Evolutionary conservation across 2,888 invertebrate species (phyloP).

Genomic region (Amblyjoppa fuscipennis): DNA sequence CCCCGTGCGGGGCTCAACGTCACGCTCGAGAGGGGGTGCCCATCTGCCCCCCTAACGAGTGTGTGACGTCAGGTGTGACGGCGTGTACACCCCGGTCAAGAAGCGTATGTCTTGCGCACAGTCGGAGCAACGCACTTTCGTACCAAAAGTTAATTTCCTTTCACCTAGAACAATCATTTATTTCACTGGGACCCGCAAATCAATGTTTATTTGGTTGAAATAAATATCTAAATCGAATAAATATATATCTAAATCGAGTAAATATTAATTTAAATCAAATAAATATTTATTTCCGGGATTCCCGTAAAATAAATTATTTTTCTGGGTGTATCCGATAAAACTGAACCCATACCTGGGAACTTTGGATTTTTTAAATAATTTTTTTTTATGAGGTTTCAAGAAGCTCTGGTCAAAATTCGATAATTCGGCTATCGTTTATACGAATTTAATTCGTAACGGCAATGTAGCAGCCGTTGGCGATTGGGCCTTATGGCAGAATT

Average conservation of each 20-base stretch:
- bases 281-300: no score
- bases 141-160: conserved; percentile 33
- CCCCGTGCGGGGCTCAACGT: conserved; percentile 76
- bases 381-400: background rate
- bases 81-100: conserved; percentile 74
- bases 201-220: background rate
- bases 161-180: background rate
- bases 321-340: background rate
- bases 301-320: no score
- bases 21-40: conserved; percentile 84
- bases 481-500: conserved; percentile 69
- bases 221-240: background rate
- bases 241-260: background rate
- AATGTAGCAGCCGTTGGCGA: conserved; percentile 25
- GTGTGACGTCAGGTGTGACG: conserved; percentile 85
- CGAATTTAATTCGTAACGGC: conserved; percentile 36
- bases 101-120: conserved; percentile 70
- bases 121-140: conserved; percentile 40
- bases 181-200: background rate
- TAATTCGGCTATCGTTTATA: background rate
- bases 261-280: background rate
- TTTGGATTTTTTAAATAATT: background rate
- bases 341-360: no score
- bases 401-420: background rate
- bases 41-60: conserved; percentile 84